Evolutionary conservation across 2,113 vertebrate species (phyloP).

Genomic region (Gopherus flavomarginatus): DNA sequence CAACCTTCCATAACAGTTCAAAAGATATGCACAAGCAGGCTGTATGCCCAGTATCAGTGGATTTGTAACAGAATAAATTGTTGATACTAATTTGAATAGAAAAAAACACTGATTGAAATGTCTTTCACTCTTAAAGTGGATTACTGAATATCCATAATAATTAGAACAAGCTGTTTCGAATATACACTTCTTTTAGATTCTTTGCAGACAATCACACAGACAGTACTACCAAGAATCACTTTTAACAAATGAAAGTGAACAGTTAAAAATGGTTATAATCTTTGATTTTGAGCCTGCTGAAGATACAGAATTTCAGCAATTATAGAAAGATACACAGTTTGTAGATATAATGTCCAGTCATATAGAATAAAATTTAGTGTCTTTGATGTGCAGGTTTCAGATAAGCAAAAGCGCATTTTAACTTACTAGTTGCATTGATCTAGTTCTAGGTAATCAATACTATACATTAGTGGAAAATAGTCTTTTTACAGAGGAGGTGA

Average conservation of each 20-base stretch:
- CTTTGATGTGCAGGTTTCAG: background rate
- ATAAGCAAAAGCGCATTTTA: background rate
- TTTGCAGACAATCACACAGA: background rate
- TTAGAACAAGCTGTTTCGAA: slow-evolving; percentile 3
- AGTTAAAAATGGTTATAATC: background rate
- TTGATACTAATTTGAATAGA: background rate
- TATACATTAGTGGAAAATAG: background rate
- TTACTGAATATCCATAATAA: background rate
- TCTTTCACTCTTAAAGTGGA: background rate
- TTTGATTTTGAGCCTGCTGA: background rate
- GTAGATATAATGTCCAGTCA: background rate
- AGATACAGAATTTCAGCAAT: background rate
- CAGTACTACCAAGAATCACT: background rate
- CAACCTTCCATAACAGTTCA: background rate
- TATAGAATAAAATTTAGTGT: background rate
- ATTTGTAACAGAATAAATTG: background rate
- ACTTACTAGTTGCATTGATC: background rate
- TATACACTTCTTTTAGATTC: background rate
- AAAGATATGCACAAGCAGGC: background rate
- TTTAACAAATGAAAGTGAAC: background rate
- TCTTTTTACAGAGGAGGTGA: background rate
- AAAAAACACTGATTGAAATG: background rate
- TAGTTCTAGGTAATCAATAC: background rate
- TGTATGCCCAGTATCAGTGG: background rate
- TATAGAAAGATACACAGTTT: background rate